phyloP scores from a whole-genome alignment of 2,113 vertebrate genomes.

The Leptosomus discolor region DNA sequence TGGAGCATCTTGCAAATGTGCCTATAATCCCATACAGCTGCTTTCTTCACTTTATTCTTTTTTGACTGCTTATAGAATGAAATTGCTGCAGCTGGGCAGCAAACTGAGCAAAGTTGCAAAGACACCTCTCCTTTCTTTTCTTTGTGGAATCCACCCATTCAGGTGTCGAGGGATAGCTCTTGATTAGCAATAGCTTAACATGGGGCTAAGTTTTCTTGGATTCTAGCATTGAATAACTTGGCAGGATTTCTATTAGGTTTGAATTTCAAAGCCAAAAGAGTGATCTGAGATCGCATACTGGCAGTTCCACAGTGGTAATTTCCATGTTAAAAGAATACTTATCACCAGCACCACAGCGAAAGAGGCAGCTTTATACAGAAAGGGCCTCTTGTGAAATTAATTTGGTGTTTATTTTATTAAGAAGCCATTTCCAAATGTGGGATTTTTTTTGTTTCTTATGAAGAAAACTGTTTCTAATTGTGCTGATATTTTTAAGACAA shows the following conservation, averaged over 20 bases:
- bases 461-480: slow-evolving; percentile 8
- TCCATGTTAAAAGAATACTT: slow-evolving; percentile 76
- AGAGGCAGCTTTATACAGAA: slow-evolving; percentile 70
- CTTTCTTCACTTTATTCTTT: slow-evolving; percentile 67
- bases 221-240: slow-evolving; percentile 67
- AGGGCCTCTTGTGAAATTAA: slow-evolving; percentile 73
- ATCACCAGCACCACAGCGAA: slow-evolving; percentile 70
- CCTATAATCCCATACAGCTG: slow-evolving; percentile 72
- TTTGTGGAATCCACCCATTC: slow-evolving; percentile 56
- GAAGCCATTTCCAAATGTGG: slow-evolving; percentile 44
- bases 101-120: slow-evolving; percentile 61
- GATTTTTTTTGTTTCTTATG: not conserved
- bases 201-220: slow-evolving; percentile 70
- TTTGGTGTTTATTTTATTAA: slow-evolving; percentile 73
- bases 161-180: slow-evolving; percentile 56
- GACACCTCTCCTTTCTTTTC: slow-evolving; percentile 22
- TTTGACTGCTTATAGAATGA: slow-evolving; percentile 49
- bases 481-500: not conserved
- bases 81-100: slow-evolving; percentile 64
- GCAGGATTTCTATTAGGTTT: slow-evolving; percentile 73
- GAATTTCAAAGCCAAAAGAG: slow-evolving; percentile 76
- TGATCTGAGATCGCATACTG: slow-evolving; percentile 74
- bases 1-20: slow-evolving; percentile 74
- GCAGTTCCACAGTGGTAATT: slow-evolving; percentile 75
- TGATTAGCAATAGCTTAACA: slow-evolving; percentile 60